These are phyloP conservation scores for Macrotis lagotis DNA, from an alignment of 2,113 vertebrate genomes.

Conservation along the genomic window DNA sequence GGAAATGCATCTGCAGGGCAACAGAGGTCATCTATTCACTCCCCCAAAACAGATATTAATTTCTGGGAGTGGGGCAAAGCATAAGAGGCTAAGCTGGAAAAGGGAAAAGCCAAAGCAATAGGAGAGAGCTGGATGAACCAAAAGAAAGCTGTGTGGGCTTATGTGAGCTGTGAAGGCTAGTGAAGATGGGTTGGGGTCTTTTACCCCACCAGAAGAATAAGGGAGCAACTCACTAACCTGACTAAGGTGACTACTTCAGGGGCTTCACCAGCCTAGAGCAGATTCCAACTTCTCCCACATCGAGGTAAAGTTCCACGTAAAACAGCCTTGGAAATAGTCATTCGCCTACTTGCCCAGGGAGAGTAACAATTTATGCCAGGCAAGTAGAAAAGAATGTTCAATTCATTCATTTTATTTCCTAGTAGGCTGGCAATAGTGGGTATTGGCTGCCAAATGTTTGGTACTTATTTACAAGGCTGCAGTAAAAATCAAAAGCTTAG, in stretches of 20 bases:
- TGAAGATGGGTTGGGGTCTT: conserved; percentile 60
- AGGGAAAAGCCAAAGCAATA: conserved; percentile 62
- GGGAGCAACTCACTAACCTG: conserved; percentile 61
- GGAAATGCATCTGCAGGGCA: conserved; percentile 89
- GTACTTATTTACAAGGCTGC: conserved; percentile 79
- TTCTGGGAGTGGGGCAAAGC: conserved; percentile 66
- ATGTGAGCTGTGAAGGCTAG: conserved; percentile 73
- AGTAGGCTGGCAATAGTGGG: conserved; percentile 71
- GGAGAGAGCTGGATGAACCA: conserved; percentile 64
- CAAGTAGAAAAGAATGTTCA: conserved; percentile 69
- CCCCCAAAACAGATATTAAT: conserved; percentile 69
- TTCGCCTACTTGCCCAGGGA: conserved; percentile 75
- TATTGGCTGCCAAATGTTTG: conserved; percentile 67
- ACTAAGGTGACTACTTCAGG: conserved; percentile 68
- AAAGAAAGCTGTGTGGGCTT: conserved; percentile 64
- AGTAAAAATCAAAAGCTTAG: conserved; percentile 58
- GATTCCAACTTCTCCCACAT: conserved; percentile 78
- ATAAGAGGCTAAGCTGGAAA: conserved; percentile 74
- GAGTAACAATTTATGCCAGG: conserved; percentile 74
- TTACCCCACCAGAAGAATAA: conserved; percentile 31
- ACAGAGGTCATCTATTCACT: conserved; percentile 21
- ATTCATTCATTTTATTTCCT: conserved; percentile 73
- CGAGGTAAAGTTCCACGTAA: conserved; percentile 73
- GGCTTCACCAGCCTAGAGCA: conserved; percentile 74
- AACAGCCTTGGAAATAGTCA: conserved; percentile 80